Conservation (phyloP, 1,140 invertebrate species). For the Drosophila punjabiensis region DNA sequence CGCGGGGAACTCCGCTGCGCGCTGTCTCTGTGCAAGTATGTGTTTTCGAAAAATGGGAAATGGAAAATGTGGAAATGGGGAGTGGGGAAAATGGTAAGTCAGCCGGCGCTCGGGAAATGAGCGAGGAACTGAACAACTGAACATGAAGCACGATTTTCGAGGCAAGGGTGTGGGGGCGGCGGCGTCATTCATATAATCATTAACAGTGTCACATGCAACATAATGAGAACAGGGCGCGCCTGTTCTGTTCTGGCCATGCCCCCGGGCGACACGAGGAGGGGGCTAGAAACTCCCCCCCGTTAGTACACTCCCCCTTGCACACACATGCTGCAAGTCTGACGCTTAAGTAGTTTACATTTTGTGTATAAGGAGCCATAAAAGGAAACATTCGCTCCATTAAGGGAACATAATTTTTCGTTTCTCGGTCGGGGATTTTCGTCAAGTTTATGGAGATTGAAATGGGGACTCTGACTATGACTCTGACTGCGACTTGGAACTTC, state of each 20-base stretch:
- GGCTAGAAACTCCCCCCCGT: slow-evolving; percentile 8
- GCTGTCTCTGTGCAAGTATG: slow-evolving; percentile 9
- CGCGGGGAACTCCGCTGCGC: slow-evolving; percentile 37
- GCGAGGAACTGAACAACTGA: slow-evolving; percentile 55
- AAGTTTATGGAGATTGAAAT: slow-evolving; percentile 83
- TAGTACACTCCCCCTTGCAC: background rate
- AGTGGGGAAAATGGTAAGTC: slow-evolving; percentile 23
- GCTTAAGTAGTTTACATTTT: slow-evolving; percentile 84
- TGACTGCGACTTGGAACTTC: slow-evolving; percentile 21
- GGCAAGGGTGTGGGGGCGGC: slow-evolving; percentile 8
- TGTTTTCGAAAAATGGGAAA: slow-evolving; percentile 10
- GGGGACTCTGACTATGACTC: slow-evolving; percentile 36
- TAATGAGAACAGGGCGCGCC: slow-evolving; percentile 77
- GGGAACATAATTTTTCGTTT: slow-evolving; percentile 84
- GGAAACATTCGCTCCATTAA: slow-evolving; percentile 85
- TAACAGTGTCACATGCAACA: slow-evolving; percentile 84
- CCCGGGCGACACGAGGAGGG: slow-evolving; percentile 13
- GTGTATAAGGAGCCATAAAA: slow-evolving; percentile 77
- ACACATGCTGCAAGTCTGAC: slow-evolving; percentile 57
- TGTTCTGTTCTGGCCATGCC: slow-evolving; percentile 50
- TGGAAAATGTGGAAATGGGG: background rate
- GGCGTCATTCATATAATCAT: slow-evolving; percentile 75
- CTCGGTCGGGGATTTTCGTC: slow-evolving; percentile 75
- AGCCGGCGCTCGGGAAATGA: slow-evolving; percentile 48
- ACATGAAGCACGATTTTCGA: slow-evolving; percentile 32